Evolutionary conservation across 2,113 vertebrate species (phyloP).

Genomic region (Pteronura brasiliensis): DNA sequence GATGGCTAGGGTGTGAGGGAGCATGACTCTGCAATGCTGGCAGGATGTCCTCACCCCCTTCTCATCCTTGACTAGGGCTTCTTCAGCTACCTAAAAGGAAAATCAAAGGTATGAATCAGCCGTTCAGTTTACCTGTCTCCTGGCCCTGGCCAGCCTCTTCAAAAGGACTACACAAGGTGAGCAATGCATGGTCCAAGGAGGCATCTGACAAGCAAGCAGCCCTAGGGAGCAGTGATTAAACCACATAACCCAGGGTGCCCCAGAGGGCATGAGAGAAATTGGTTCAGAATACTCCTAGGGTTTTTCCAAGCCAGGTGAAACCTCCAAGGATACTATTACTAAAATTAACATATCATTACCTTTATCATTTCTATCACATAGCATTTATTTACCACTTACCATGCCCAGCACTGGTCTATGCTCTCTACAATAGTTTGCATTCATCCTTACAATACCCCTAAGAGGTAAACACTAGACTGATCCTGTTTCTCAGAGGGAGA

Average conservation of each 20-base stretch:
- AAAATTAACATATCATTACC: background rate
- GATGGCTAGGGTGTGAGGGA: background rate
- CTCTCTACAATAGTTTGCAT: background rate
- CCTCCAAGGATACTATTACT: background rate
- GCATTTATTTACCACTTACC: background rate
- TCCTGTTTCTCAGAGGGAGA: background rate
- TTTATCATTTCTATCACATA: background rate
- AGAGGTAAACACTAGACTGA: background rate
- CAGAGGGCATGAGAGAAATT: background rate
- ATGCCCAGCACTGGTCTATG: background rate
- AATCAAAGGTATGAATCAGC: background rate
- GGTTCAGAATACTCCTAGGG: background rate
- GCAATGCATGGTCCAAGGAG: background rate
- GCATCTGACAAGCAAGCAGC: background rate
- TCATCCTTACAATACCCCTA: background rate
- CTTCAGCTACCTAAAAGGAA: slow-evolving; percentile 45
- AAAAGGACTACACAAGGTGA: background rate
- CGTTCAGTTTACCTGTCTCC: background rate
- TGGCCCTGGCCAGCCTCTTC: background rate
- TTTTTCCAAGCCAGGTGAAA: background rate
- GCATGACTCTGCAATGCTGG: background rate
- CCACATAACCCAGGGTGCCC: background rate
- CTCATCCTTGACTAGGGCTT: background rate
- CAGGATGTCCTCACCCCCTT: background rate
- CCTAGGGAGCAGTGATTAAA: background rate